These are phyloP conservation scores for Ypsolopha sequella DNA, from an alignment of 2,888 invertebrate genomes.

Conservation along the genomic window DNA sequence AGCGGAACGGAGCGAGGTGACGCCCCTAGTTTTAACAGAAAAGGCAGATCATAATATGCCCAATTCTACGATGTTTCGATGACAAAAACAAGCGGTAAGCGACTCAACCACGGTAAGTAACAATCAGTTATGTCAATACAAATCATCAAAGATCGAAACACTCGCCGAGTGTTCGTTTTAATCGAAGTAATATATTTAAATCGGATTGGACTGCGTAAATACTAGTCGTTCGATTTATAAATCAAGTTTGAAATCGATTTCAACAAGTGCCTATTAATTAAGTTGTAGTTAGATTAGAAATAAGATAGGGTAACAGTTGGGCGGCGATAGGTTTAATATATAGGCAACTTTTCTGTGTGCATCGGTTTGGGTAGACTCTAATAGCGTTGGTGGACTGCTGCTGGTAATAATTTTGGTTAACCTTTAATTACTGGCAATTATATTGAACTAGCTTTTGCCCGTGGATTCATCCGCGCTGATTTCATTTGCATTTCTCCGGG, in stretches of 20 bases:
- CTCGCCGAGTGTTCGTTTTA: conserved; percentile 28
- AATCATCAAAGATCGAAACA: conserved; percentile 29
- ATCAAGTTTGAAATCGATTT: conserved; percentile 67
- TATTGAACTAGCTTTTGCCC: no score
- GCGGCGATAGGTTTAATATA: conserved; percentile 50
- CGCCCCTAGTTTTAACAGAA: no score
- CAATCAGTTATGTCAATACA: conserved; percentile 24
- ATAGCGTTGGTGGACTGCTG: no score
- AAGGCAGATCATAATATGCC: no score
- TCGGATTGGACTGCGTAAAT: conserved; percentile 45
- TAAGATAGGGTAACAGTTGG: conserved; percentile 57
- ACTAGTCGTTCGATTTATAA: conserved; percentile 64
- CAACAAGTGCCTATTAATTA: conserved; percentile 70
- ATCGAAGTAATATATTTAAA: conserved; percentile 43
- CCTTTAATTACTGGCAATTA: no score
- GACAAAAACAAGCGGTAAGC: no score
- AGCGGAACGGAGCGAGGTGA: no score
- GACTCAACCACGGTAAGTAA: conserved; percentile 13
- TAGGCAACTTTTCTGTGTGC: conserved; percentile 19
- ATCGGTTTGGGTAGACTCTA: background rate
- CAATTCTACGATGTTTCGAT: no score
- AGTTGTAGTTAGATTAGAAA: conserved; percentile 68
- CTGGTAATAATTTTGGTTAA: no score
- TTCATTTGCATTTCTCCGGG: no score
- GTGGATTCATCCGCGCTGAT: no score